Evolutionary conservation across 2,888 invertebrate species (phyloP).

Genomic region (Dendrolimus pini): DNA sequence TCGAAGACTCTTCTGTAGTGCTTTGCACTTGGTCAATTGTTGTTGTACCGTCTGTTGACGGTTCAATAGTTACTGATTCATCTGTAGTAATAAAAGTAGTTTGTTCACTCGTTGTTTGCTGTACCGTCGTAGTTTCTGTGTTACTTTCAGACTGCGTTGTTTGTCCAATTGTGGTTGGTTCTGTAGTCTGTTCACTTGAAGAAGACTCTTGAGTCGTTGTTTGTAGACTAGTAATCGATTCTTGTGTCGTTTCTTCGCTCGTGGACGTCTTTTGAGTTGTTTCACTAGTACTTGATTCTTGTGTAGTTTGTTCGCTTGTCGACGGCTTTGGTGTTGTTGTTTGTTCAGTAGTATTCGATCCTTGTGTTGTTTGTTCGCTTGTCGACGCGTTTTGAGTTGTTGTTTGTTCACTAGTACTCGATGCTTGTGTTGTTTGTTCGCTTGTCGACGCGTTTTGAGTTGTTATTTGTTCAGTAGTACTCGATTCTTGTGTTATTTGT

Average conservation of each 20-base stretch:
- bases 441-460: conserved; percentile 12
- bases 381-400: conserved; percentile 16
- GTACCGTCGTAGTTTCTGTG: conserved; percentile 26
- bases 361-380: conserved; percentile 16
- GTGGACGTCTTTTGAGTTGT: conserved; percentile 12
- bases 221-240: conserved; percentile 16
- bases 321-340: no score
- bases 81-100: conserved; percentile 24
- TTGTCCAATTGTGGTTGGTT: conserved; percentile 16
- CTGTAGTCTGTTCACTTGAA: conserved; percentile 21
- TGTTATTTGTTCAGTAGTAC: conserved; percentile 18
- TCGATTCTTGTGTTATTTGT: conserved; percentile 22
- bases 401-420: conserved; percentile 21
- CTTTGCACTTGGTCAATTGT: conserved; percentile 3
- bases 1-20: conserved; percentile 26
- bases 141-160: conserved; percentile 16
- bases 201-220: conserved; percentile 21
- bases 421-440: neutral
- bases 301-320: conserved; percentile 23
- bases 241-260: conserved; percentile 14
- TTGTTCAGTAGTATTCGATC: no score
- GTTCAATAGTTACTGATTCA: conserved; percentile 19
- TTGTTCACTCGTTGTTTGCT: conserved; percentile 23
- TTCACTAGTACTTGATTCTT: conserved; percentile 11
- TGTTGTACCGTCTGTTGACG: conserved; percentile 3